These are phyloP conservation scores for Pomacea maculata DNA, from an alignment of 1,140 invertebrate species.

Conservation along the genomic window DNA sequence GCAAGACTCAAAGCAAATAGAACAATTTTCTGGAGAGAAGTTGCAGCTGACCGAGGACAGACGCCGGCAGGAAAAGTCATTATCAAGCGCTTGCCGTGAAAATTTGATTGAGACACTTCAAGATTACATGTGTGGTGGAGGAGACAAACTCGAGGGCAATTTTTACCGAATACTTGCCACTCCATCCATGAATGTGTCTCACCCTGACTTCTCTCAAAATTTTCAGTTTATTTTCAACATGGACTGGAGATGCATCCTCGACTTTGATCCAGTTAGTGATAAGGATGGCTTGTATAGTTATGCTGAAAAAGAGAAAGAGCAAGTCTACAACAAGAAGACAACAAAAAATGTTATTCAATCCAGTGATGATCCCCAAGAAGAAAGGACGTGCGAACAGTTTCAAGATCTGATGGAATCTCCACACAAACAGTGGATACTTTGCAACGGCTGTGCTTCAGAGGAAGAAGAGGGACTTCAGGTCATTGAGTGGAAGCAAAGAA, in stretches of 20 bases:
- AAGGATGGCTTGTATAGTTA: constrained; percentile 35
- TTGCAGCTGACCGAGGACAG: constrained; percentile 21
- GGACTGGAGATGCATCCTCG: constrained; percentile 37
- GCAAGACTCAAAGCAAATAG: constrained; percentile 9
- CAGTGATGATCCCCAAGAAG: constrained; percentile 19
- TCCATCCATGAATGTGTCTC: neutral
- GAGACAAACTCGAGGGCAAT: constrained; percentile 22
- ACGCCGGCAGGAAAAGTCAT: constrained; percentile 24
- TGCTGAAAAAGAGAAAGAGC: constrained; percentile 31
- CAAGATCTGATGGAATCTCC: constrained; percentile 31
- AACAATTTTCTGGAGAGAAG: constrained; percentile 27
- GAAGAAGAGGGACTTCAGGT: constrained; percentile 20
- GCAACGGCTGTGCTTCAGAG: constrained; percentile 41
- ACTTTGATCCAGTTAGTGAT: constrained; percentile 37
- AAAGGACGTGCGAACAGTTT: constrained; percentile 20
- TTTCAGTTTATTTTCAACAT: constrained; percentile 37
- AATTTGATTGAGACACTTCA: constrained; percentile 34
- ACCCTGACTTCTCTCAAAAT: constrained; percentile 4
- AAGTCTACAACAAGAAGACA: constrained; percentile 36
- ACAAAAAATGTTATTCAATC: constrained; percentile 33
- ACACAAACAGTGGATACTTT: constrained; percentile 44
- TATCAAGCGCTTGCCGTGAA: neutral
- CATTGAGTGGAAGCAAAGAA: constrained; percentile 44
- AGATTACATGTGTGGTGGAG: constrained; percentile 36
- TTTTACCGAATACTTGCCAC: constrained; percentile 8